Percentiles rank a stretch among this genome's conserved stretches.
These are phyloP conservation scores for Sebastes steindachneri DNA, from an alignment of 2,797 vertebrate genomes.

Conservation along the genomic window DNA sequence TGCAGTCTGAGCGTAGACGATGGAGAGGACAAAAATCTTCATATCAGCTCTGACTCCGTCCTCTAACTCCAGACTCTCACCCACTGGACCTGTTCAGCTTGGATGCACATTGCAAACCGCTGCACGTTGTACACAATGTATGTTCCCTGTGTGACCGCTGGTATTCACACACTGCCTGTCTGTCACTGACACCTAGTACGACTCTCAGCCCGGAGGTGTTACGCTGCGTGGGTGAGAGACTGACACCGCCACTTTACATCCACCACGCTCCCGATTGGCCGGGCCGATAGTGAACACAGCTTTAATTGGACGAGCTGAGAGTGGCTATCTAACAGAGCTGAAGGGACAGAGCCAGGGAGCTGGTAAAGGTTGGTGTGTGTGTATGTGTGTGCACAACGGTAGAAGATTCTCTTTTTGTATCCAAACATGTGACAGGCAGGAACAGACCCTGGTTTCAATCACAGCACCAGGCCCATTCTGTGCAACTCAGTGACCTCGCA, in stretches of 20 bases:
- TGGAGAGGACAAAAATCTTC: background rate
- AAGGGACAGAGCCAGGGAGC: conserved; percentile 57
- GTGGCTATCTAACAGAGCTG: conserved; percentile 71
- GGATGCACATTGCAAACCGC: background rate
- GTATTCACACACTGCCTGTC: conserved; percentile 48
- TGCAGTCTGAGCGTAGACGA: too few species aligned
- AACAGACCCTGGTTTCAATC: conserved; percentile 88
- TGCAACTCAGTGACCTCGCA: conserved; percentile 60
- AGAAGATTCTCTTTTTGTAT: conserved; percentile 78
- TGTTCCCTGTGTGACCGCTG: conserved; percentile 4
- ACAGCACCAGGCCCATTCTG: conserved; percentile 66
- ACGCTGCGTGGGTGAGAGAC: conserved; percentile 57
- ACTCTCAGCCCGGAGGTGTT: conserved; percentile 73
- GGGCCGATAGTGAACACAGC: conserved; percentile 60
- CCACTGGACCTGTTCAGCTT: background rate
- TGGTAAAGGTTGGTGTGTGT: conserved; percentile 23
- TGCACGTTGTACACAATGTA: background rate
- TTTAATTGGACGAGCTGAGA: conserved; percentile 64
- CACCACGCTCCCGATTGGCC: conserved; percentile 64
- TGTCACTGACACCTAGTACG: conserved; percentile 69
- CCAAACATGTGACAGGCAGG: conserved; percentile 81
- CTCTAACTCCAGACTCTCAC: background rate
- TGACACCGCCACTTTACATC: conserved; percentile 78
- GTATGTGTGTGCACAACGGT: conserved; percentile 26
- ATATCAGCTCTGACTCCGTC: background rate